phyloP scores from a whole-genome alignment of 2,113 vertebrate genomes.

The Zootoca vivipara region DNA sequence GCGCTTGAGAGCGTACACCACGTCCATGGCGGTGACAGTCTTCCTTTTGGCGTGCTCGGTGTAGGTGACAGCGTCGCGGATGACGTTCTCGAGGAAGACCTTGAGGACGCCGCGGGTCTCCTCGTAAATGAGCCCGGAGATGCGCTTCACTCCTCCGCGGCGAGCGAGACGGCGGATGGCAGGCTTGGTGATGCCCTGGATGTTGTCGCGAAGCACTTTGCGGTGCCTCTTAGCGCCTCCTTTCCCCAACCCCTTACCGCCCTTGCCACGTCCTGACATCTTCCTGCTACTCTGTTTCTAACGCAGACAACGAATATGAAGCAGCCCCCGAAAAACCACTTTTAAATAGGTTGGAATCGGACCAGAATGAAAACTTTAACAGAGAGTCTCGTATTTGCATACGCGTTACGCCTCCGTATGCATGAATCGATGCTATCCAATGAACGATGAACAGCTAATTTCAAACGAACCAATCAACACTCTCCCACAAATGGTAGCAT shows the following conservation, averaged over 20 bases:
- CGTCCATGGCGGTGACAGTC: constrained; percentile 22
- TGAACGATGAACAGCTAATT: accelerated
- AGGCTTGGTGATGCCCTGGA: neutral
- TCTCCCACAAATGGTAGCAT: too few species aligned
- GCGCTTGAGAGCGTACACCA: constrained; percentile 9
- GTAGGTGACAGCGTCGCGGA: neutral
- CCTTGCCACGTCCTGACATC: constrained; percentile 12
- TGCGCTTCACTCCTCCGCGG: neutral
- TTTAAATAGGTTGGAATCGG: accelerated
- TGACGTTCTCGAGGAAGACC: neutral
- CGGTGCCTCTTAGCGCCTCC: constrained; percentile 17
- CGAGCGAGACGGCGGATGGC: neutral
- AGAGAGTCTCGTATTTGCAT: accelerated
- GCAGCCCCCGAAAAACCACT: accelerated
- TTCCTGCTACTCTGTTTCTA: accelerated
- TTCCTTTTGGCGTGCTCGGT: constrained; percentile 22
- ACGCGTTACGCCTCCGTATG: too few species aligned
- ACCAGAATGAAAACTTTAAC: neutral
- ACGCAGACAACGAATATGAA: accelerated
- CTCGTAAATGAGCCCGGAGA: neutral
- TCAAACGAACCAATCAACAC: constrained; percentile 10
- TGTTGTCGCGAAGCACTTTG: neutral
- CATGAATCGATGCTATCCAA: neutral
- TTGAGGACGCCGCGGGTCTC: constrained; percentile 1
- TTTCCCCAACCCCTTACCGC: constrained; percentile 3